phyloP scores from a whole-genome alignment of 2,113 vertebrate species.

The Paratilapia polleni region DNA sequence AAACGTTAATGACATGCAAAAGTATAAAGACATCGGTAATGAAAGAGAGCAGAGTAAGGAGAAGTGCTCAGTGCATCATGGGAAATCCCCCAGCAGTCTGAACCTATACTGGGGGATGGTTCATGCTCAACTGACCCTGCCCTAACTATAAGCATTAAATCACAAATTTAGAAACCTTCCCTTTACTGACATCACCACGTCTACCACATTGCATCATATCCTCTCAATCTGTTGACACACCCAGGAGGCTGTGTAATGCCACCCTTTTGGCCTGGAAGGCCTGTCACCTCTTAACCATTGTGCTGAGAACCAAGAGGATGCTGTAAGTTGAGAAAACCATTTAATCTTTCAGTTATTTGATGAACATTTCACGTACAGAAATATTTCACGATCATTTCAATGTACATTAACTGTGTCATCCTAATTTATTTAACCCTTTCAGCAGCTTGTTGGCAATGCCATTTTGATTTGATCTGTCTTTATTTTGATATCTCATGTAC shows the following conservation, averaged over 20 bases:
- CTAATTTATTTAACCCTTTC: neutral
- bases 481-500: neutral
- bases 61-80: neutral
- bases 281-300: neutral
- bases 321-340: neutral
- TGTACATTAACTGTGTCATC: neutral
- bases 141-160: constrained; percentile 1
- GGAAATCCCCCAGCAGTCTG: neutral
- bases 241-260: neutral
- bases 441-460: neutral
- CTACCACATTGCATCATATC: neutral
- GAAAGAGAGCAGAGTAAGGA: neutral
- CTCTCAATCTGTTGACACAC: neutral
- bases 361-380: neutral
- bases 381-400: neutral
- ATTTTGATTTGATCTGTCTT: neutral
- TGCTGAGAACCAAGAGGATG: too few relatives aligned
- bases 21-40: neutral
- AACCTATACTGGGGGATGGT: neutral
- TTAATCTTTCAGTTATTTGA: neutral
- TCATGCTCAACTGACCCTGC: fast-evolving
- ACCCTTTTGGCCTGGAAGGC: neutral
- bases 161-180: neutral
- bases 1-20: neutral
- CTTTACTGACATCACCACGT: neutral